Evolutionary conservation across 2,797 vertebrate genomes (phyloP), one percentile per base, ranked within the genome.

Genomic region (Notolabrus celidotus): DNA sequence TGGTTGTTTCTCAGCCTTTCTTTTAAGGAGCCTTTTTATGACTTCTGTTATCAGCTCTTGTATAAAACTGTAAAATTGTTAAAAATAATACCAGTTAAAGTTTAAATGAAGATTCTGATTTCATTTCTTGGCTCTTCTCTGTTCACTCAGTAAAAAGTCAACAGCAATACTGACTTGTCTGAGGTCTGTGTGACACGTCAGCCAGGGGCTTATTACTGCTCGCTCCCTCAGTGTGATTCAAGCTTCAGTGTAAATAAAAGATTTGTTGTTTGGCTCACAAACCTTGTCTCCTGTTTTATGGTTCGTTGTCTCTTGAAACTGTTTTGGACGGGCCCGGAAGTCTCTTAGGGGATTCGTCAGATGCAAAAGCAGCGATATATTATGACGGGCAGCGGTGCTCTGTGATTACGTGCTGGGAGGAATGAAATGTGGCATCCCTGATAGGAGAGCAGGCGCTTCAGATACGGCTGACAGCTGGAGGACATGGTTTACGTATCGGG

Each of bases 191-290:
- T 39, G 67, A 68, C 58, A 23, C 58, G 58, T 72, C 67, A 71
- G 49, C 45, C 64, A 27, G 66, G 47, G 72, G 78, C 67, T 79
- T 46, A 39, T 52, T 50, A 62, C 52, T 46, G 11, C 57, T 31
- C 38, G 31, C 23, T 67, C 60, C 63, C 38, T 68, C 69, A 42
- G 60, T 82, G 77, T 68, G 82, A 86, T 75, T 83, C 62, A 56
- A 83, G 73, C 80, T 77, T 74, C 67, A 27, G 62, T 93, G 86
- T 90, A 91, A 92, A 93, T 90, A 92, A 92, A 91, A 81, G 70
- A 75, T 75, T 79, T 85, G 71, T 65, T 63, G 75, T 87, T 81
- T 79, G 84, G 67, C 85, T 86, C 79, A 68, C 71, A 74, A 73
- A 77, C 62, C 39, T 55, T 52, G 25, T 57, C 49, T 54, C 6